phyloP scores from a whole-genome alignment of 2,113 vertebrate genomes.

The Orcinus orca region DNA sequence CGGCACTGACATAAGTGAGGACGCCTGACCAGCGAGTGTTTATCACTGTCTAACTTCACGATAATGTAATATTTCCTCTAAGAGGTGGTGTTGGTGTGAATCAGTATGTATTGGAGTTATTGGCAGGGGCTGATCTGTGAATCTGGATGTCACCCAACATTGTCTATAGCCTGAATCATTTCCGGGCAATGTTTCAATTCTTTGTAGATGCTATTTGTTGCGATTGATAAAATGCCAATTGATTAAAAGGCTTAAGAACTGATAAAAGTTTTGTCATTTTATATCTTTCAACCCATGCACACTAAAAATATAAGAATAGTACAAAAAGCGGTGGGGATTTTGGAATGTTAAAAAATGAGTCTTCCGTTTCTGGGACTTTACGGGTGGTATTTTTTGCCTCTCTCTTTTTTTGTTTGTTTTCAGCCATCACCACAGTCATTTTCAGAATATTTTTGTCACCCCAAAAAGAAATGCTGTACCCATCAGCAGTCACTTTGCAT shows the following conservation, averaged over 20 bases:
- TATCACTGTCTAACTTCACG: not conserved
- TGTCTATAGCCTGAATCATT: not conserved
- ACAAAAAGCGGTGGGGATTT: not conserved
- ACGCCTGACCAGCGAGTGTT: not conserved
- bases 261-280: not conserved
- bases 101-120: not conserved
- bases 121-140: not conserved
- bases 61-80: not conserved
- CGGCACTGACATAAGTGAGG: not conserved
- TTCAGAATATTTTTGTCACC: not conserved
- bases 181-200: not conserved
- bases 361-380: not conserved
- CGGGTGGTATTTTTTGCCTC: not conserved
- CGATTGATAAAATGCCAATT: not conserved
- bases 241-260: constrained; percentile 12
- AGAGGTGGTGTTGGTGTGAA: not conserved
- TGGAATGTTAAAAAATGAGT: not conserved
- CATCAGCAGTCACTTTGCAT: not conserved
- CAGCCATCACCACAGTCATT: not conserved
- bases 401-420: not conserved
- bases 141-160: not conserved
- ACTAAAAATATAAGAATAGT: not conserved
- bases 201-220: not conserved
- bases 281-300: not conserved
- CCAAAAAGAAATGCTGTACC: not conserved